Evolutionary conservation across 2,113 vertebrate species (phyloP), one percentile per base, ranked within the genome.

Genomic region (Xyliphius kryptos): DNA sequence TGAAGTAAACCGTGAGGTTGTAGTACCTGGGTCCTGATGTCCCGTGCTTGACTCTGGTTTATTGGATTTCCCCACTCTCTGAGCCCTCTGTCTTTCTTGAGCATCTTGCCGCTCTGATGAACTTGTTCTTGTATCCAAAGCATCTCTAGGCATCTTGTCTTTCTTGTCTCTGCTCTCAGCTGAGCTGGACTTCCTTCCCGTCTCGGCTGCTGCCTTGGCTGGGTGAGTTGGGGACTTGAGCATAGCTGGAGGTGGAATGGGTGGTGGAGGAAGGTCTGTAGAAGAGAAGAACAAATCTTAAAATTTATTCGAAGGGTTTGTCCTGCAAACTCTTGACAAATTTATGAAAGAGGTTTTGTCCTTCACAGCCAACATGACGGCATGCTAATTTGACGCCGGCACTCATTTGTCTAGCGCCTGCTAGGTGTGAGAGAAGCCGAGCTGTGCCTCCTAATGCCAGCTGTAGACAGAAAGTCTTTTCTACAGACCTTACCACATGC

Each of bases 231-330:
- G 96, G 13, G 96, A 97, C 77, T 98, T 98, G 36, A 98, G 89
- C 78, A 88, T 90, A 1, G 94, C 93, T 22, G 96, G 96, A 41
- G 96, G 96, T 66, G 97, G 88, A 0, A 95, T 92, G 38, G 96
- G 96, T 2, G 96, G 96, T 16, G 96, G 96, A 1, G 96, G 96
- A 57, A 98, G 86, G 74, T 95, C 96, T 98, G 17, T 19, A n/a
- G n/a, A n/a, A n/a, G n/a, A 61, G 41, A 15, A 41, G 16, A 69
- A 60, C 67, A 74, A 75, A 41, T 76, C 14, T 69, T 21, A 3
- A 2, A 0, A 32, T 47, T 47, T 20, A 4, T n/a, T n/a, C n/a
- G n/a, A n/a, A n/a, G n/a, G n/a, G n/a, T 32, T 2, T 21, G 21
- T 36, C 11, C 15, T n/a, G 7, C 5, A 2, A 13, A 46, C 15